A percentile compares a stretch with the other conserved stretches of the same genome.
These are phyloP conservation scores for Gopherus flavomarginatus DNA, from an alignment of 2,113 vertebrate genomes.

Conservation along the genomic window DNA sequence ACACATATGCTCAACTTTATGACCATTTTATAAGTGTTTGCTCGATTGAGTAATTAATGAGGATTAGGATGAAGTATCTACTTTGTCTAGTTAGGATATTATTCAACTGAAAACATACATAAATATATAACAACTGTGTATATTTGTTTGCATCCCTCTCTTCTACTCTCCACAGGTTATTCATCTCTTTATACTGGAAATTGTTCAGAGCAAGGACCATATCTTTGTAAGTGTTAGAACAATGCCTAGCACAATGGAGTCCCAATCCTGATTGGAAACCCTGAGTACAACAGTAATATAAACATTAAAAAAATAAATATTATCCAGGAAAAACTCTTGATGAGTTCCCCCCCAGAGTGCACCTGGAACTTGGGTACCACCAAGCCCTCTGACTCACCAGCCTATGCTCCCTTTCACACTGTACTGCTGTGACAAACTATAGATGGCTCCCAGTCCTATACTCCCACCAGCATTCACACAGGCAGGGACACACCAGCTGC, in stretches of 20 bases:
- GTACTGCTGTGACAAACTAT: no score
- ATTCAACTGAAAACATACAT: background rate
- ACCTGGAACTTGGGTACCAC: no score
- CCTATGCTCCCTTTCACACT: no score
- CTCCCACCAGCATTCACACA: no score
- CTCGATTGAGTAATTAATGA: background rate
- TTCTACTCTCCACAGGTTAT: background rate
- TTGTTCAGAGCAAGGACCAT: background rate
- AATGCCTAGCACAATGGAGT: background rate
- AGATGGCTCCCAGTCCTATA: no score
- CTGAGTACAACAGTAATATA: no score
- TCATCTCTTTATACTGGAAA: background rate
- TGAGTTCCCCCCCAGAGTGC: no score
- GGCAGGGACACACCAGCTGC: no score
- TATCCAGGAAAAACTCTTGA: no score
- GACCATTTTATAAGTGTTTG: background rate
- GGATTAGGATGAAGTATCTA: background rate
- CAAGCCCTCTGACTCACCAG: no score
- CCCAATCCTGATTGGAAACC: no score
- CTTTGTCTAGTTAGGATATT: background rate
- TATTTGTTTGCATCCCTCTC: background rate
- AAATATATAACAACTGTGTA: background rate
- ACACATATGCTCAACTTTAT: background rate
- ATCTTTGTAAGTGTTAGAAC: background rate
- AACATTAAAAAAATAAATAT: no score